Conservation (phyloP, 2,113 vertebrate genomes). For the Notothenia rossii region DNA sequence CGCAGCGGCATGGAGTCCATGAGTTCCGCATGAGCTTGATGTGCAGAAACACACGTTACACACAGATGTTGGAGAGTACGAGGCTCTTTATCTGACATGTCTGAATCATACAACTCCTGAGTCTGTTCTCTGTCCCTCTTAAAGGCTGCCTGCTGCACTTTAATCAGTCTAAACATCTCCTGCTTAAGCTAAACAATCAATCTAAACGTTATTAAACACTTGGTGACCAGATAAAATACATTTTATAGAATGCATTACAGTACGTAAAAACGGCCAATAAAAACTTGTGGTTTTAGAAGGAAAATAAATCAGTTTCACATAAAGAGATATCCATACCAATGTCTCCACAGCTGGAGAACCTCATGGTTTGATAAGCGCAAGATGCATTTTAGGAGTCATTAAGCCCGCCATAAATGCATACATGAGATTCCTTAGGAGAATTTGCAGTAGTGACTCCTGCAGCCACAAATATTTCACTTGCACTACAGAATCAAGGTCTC, state of each 20-base stretch:
- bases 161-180: constrained; percentile 20
- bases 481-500: background rate
- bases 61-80: constrained; percentile 36
- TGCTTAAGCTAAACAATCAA: background rate
- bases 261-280: background rate
- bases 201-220: too few relatives aligned
- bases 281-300: background rate
- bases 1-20: constrained; percentile 32
- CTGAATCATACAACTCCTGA: constrained; percentile 4
- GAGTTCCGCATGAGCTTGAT: constrained; percentile 36
- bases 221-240: background rate
- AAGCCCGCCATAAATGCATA: background rate
- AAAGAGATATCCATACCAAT: too few relatives aligned
- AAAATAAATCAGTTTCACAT: background rate
- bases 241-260: background rate
- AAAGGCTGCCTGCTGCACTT: constrained; percentile 3
- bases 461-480: background rate
- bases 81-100: constrained; percentile 19
- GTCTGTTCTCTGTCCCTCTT: background rate
- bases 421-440: background rate
- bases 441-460: background rate
- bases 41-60: constrained; percentile 20
- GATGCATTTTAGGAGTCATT: too few relatives aligned
- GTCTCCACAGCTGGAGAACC: too few relatives aligned
- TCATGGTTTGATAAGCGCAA: too few relatives aligned